Evolutionary conservation across 2,113 vertebrate species (phyloP).

Genomic region (Onychostoma macrolepis): DNA sequence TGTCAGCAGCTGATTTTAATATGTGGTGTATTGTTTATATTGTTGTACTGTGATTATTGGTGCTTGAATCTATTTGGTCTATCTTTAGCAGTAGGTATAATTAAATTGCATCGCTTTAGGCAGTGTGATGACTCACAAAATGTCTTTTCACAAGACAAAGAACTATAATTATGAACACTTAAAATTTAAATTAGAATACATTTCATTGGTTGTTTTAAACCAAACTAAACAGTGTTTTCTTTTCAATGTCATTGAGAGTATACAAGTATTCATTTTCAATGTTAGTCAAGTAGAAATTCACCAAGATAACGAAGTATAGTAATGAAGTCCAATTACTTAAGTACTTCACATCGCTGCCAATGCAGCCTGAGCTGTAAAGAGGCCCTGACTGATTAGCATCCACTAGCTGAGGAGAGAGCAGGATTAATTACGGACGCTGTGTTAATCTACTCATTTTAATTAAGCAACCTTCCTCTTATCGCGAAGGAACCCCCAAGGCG

Average conservation of each 20-base stretch:
- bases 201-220: background rate
- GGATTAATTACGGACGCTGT: slow-evolving; percentile 66
- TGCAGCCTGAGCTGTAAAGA: slow-evolving; percentile 33
- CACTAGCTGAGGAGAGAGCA: slow-evolving; percentile 60
- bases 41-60: background rate
- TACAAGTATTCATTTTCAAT: background rate
- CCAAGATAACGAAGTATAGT: background rate
- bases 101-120: background rate
- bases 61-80: background rate
- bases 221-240: background rate
- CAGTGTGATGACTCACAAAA: background rate
- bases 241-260: background rate
- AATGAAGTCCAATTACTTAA: slow-evolving; percentile 9
- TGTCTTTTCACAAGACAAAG: background rate
- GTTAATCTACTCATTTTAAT: slow-evolving; percentile 68
- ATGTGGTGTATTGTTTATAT: background rate
- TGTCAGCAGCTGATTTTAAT: background rate
- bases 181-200: background rate
- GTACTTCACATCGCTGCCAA: background rate
- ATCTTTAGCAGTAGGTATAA: background rate
- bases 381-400: slow-evolving; percentile 39
- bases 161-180: background rate
- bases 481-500: slow-evolving; percentile 20
- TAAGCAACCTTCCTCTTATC: slow-evolving; percentile 60
- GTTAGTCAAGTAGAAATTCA: background rate